Evolutionary conservation across 2,888 invertebrate genomes (phyloP), one percentile per base, ranked within the genome.

Genomic region (Nemapogon koenigi): DNA sequence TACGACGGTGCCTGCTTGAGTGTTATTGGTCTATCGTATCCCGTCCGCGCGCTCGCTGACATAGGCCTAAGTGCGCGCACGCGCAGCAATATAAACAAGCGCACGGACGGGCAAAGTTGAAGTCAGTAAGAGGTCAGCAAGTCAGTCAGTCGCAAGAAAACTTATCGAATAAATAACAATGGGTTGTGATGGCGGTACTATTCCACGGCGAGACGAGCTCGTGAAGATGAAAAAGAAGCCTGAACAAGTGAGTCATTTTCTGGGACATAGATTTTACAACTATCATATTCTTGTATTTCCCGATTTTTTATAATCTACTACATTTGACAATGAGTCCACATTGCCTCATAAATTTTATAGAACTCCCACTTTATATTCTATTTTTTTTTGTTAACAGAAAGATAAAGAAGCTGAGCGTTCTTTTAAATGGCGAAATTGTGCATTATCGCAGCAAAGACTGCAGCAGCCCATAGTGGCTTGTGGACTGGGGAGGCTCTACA

Each of bases 151-250:
- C n/a, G n/a, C n/a, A n/a, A n/a, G n/a, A n/a, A n/a, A n/a, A n/a
- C n/a, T n/a, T n/a, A n/a, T n/a, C n/a, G 3, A 33, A 42, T 31
- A 18, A 38, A 27, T 13, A 11, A 54, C 26, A 35, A 96, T 97
- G 97, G 97, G 97, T 82, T 95, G 96, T 57, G 97, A 97, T 83
- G 97, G 97, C 51, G 97, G 97, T 51, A 96, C 96, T 22, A 97
- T 97, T 61, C 96, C 97, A 0, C 87, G 88, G 44, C 81, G 97
- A 41, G 94, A 94, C 64, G 97, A 97, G 60, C 81, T 96, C 11
- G 96, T 97, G 4, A 83, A 89, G 46, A 81, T 89, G 7, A 94
- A 94, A 62, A 92, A 94, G 68, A 95, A 94, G 59, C 90, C 90
- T 30, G 95, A 96, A 72, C 90, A 94, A 83, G 93, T 91, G 67